phyloP scores from a whole-genome alignment of 53 echinoderm and acorn worm genomes.

The Arbacia lixula region DNA sequence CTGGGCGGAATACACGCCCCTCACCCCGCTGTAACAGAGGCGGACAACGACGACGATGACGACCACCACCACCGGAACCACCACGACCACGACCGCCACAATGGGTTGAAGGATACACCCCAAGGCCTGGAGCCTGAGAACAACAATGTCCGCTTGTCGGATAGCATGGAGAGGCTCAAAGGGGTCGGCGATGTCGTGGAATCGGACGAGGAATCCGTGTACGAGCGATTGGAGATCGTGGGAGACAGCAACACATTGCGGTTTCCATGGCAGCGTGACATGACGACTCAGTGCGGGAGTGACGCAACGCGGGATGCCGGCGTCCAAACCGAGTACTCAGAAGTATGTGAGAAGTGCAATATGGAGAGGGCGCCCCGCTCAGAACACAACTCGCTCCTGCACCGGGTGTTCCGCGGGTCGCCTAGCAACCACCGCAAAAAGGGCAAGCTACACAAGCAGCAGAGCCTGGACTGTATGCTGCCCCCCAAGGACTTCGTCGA shows the following conservation, averaged over 20 bases:
- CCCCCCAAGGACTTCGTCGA: neutral
- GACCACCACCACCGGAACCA: neutral
- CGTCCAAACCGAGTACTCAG: slow-evolving; percentile 59
- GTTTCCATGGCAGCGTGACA: slow-evolving; percentile 84
- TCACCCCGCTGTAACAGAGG: neutral
- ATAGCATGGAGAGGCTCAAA: neutral
- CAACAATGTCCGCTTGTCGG: neutral
- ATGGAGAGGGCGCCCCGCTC: neutral
- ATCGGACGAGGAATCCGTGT: slow-evolving; percentile 64
- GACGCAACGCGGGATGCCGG: slow-evolving; percentile 48
- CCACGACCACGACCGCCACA: neutral
- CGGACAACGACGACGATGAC: neutral
- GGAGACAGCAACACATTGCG: slow-evolving; percentile 65
- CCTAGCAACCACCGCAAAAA: slow-evolving; percentile 1
- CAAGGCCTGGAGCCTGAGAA: neutral
- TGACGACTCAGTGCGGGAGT: slow-evolving; percentile 73
- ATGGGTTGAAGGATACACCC: too few relatives aligned
- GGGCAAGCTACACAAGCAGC: slow-evolving; percentile 14
- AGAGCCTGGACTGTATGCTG: slow-evolving; percentile 15
- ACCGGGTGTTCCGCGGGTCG: slow-evolving; percentile 28
- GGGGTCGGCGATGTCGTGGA: neutral
- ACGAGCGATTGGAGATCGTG: slow-evolving; percentile 68
- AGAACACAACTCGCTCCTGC: slow-evolving; percentile 14
- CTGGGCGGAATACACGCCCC: slow-evolving; percentile 7
- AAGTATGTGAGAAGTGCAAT: slow-evolving; percentile 39